A percentile compares a stretch with the other conserved stretches of the same genome.
These are phyloP conservation scores for Yasuhikotakia modesta DNA, from an alignment of 2,797 vertebrate genomes.

Conservation along the genomic window DNA sequence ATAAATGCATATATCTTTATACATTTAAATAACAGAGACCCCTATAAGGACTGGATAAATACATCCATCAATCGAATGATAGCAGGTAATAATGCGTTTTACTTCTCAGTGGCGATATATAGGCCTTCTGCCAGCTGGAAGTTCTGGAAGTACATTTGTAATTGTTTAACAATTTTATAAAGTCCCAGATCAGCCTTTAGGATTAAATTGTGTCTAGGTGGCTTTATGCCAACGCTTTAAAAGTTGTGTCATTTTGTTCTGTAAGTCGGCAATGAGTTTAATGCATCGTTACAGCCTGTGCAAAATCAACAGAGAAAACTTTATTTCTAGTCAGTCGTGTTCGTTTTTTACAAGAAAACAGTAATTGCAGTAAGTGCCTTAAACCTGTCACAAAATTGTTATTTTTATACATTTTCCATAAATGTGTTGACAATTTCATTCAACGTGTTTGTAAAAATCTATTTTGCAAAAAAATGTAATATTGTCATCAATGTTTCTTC, in stretches of 20 bases:
- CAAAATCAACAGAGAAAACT: background rate
- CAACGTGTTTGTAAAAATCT: too few species aligned
- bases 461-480: background rate
- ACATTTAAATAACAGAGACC: constrained; percentile 66
- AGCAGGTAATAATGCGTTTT: constrained; percentile 75
- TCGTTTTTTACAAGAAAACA: background rate
- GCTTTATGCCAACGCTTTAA: background rate
- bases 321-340: background rate
- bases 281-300: background rate
- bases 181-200: background rate
- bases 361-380: too few species aligned
- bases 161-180: background rate
- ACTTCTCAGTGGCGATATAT: background rate
- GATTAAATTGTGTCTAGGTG: background rate
- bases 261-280: background rate
- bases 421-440: too few species aligned
- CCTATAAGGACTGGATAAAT: constrained; percentile 67
- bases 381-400: background rate
- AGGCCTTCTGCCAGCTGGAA: background rate
- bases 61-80: constrained; percentile 76
- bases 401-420: background rate
- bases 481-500: background rate
- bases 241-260: background rate
- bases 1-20: constrained; percentile 59
- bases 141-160: background rate